Evolutionary conservation across 2,888 invertebrate genomes (phyloP).

Genomic region (Drosophila hamatofila): DNA sequence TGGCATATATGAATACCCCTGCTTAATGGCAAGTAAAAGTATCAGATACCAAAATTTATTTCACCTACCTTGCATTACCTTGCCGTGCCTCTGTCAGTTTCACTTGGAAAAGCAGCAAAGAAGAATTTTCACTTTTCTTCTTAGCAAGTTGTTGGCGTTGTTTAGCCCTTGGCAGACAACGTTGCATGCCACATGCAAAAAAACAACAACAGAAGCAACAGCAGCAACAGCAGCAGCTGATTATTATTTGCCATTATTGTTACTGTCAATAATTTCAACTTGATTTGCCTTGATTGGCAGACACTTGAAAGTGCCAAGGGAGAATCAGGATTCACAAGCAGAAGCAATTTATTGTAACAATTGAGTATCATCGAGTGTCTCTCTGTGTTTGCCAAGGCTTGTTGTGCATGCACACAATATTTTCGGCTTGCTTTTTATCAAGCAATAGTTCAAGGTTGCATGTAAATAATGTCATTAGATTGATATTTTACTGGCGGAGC

Average conservation of each 20-base stretch:
- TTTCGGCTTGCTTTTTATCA: constrained; percentile 29
- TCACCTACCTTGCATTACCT: constrained; percentile 35
- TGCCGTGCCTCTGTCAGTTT: constrained; percentile 39
- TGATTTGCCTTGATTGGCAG: constrained; percentile 78
- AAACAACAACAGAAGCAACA: constrained; percentile 30
- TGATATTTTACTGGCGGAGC: constrained; percentile 6
- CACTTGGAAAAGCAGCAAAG: constrained; percentile 29
- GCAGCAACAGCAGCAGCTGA: constrained; percentile 38
- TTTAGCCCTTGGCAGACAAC: constrained; percentile 57
- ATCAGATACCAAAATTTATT: constrained; percentile 55
- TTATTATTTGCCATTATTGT: constrained; percentile 71
- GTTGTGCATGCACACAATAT: constrained; percentile 32
- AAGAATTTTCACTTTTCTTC: constrained; percentile 80
- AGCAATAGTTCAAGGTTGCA: constrained; percentile 67
- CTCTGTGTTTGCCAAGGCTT: constrained; percentile 36
- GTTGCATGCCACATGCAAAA: constrained; percentile 82
- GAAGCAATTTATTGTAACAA: constrained; percentile 41
- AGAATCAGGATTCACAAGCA: constrained; percentile 32
- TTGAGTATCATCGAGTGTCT: constrained; percentile 15
- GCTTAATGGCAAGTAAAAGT: constrained; percentile 64
- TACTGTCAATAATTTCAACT: constrained; percentile 81
- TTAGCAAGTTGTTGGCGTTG: constrained; percentile 18
- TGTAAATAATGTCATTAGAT: constrained; percentile 63
- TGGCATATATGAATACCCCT: constrained; percentile 36
- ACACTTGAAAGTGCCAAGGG: constrained; percentile 71